Evolutionary conservation across 2,797 vertebrate genomes (phyloP).

Genomic region (Centroberyx gerrardi): DNA sequence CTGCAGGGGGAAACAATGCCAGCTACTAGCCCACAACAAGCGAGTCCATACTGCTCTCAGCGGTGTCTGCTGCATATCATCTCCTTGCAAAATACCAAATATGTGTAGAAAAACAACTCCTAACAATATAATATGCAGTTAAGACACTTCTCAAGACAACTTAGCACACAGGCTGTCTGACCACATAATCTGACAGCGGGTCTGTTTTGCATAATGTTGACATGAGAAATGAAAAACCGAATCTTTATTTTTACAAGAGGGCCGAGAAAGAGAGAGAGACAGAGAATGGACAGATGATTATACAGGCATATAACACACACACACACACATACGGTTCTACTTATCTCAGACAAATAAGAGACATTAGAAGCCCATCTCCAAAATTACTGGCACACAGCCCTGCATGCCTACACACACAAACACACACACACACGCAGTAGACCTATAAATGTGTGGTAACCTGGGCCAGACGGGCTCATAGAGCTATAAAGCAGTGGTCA

Average conservation of each 20-base stretch:
- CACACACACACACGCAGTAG: constrained; percentile 17
- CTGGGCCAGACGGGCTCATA: constrained; percentile 66
- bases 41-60: not conserved
- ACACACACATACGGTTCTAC: constrained; percentile 12
- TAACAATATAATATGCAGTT: constrained; percentile 21
- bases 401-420: not conserved
- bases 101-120: constrained; percentile 30
- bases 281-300: constrained; percentile 36
- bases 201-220: constrained; percentile 62
- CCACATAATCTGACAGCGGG: constrained; percentile 40
- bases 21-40: constrained; percentile 1
- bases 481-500: constrained; percentile 63
- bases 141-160: constrained; percentile 27
- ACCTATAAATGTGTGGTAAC: constrained; percentile 65
- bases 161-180: constrained; percentile 21
- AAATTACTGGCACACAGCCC: constrained; percentile 2
- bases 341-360: constrained; percentile 22
- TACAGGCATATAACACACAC: constrained; percentile 9
- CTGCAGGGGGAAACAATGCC: constrained; percentile 15
- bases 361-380: constrained; percentile 13
- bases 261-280: constrained; percentile 1
- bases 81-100: constrained; percentile 37
- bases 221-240: constrained; percentile 43
- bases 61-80: constrained; percentile 12
- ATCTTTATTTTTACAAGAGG: constrained; percentile 47